phyloP scores from a whole-genome alignment of 2,113 vertebrate genomes.

The Sinocyclocheilus anophthalmus region DNA sequence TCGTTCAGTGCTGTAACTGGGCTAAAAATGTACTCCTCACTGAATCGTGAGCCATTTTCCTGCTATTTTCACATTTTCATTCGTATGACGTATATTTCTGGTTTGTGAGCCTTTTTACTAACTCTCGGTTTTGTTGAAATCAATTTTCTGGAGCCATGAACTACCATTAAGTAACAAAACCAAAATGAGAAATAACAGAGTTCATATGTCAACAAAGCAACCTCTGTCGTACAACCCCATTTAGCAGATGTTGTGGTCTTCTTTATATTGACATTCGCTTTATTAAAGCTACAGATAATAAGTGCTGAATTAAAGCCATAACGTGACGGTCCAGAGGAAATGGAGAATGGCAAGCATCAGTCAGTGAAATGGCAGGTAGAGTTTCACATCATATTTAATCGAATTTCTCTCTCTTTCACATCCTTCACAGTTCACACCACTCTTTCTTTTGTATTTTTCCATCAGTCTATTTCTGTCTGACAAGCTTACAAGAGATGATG shows the following conservation, averaged over 20 bases:
- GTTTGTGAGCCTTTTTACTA: neutral
- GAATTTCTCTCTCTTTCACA: neutral
- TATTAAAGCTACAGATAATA: neutral
- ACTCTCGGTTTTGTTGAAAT: neutral
- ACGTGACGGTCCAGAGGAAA: neutral
- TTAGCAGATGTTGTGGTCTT: neutral
- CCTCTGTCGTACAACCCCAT: neutral
- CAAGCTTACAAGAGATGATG: slow-evolving; percentile 37
- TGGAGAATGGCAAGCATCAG: neutral
- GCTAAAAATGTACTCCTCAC: too few relatives aligned
- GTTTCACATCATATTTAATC: slow-evolving; percentile 19
- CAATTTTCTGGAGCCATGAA: neutral
- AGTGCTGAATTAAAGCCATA: neutral
- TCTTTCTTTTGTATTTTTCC: slow-evolving; percentile 44
- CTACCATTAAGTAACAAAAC: neutral
- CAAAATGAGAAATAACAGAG: neutral
- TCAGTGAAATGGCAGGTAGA: neutral
- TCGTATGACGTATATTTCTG: too few relatives aligned
- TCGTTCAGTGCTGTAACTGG: too few relatives aligned
- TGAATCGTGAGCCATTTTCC: too few relatives aligned
- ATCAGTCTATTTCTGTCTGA: slow-evolving; percentile 42
- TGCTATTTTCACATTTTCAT: too few relatives aligned
- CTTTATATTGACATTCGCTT: neutral
- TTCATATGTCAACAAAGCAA: neutral
- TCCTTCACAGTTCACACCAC: slow-evolving; percentile 9